Conservation (phyloP, 2,888 invertebrate species). For the Drepanosiphum platanoidis region DNA sequence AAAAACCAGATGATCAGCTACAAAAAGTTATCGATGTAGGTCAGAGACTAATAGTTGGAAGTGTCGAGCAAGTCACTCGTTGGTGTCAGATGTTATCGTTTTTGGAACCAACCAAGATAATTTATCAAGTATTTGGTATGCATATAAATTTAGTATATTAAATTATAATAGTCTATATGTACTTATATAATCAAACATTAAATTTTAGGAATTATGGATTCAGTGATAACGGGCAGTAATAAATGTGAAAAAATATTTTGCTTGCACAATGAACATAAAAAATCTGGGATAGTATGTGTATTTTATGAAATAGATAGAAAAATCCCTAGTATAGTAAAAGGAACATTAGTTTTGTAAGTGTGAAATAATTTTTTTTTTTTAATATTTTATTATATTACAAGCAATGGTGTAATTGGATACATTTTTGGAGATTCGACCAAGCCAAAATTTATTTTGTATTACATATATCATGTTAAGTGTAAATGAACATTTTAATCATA, state of each 20-base stretch:
- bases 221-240: conserved; percentile 21
- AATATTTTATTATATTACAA: neutral
- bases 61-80: conserved; percentile 15
- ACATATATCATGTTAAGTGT: neutral
- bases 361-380: too few species aligned
- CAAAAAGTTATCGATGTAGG: conserved; percentile 2
- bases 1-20: neutral
- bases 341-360: conserved; percentile 38
- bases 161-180: neutral
- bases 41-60: conserved; percentile 36
- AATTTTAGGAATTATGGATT: conserved; percentile 33
- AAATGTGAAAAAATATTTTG: conserved; percentile 49
- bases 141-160: neutral
- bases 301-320: conserved; percentile 59
- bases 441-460: neutral
- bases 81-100: conserved; percentile 23
- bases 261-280: conserved; percentile 9
- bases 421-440: neutral
- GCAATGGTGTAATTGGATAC: neutral
- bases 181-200: too few species aligned
- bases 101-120: conserved; percentile 23
- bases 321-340: conserved; percentile 17
- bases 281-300: conserved; percentile 32
- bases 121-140: conserved; percentile 50
- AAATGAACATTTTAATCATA: too few species aligned